A percentile compares a stretch with the other conserved stretches of the same genome.
These are phyloP conservation scores for Copsychus sechellarum DNA, from an alignment of 2,113 vertebrate species.

Conservation along the genomic window DNA sequence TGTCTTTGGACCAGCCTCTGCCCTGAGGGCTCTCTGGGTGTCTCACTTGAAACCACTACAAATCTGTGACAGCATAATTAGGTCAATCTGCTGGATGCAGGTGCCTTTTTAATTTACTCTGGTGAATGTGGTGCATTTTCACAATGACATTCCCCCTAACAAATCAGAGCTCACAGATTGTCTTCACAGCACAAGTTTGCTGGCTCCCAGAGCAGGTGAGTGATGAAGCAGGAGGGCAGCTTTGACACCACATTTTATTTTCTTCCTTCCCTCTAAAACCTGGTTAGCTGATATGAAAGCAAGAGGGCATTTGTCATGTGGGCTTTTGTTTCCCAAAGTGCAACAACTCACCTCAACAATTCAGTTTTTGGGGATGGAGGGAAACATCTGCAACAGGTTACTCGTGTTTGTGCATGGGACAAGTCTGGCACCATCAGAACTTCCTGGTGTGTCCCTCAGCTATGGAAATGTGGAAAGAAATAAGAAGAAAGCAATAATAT, in stretches of 20 bases:
- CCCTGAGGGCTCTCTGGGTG: neutral
- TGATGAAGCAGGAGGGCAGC: neutral
- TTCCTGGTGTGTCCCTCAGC: neutral
- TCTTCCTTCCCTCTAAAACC: neutral
- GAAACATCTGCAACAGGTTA: neutral
- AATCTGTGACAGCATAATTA: neutral
- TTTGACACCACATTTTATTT: neutral
- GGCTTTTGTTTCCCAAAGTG: neutral
- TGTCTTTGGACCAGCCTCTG: neutral
- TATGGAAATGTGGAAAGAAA: neutral
- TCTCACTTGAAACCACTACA: neutral
- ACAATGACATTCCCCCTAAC: neutral
- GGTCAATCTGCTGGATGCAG: neutral
- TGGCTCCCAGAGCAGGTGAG: neutral
- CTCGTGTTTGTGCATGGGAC: accelerated
- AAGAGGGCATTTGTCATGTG: neutral
- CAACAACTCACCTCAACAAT: neutral
- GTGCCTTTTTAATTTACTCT: neutral
- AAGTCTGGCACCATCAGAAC: neutral
- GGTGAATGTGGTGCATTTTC: neutral
- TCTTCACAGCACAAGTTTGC: neutral
- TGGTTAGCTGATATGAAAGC: neutral
- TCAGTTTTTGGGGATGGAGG: neutral
- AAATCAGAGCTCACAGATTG: neutral
- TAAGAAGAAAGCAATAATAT: neutral